Percentiles rank a stretch among this genome's conserved stretches.
Evolutionary conservation across 1,140 invertebrate species (phyloP).

Genomic region (Callitettix versicolor): DNA sequence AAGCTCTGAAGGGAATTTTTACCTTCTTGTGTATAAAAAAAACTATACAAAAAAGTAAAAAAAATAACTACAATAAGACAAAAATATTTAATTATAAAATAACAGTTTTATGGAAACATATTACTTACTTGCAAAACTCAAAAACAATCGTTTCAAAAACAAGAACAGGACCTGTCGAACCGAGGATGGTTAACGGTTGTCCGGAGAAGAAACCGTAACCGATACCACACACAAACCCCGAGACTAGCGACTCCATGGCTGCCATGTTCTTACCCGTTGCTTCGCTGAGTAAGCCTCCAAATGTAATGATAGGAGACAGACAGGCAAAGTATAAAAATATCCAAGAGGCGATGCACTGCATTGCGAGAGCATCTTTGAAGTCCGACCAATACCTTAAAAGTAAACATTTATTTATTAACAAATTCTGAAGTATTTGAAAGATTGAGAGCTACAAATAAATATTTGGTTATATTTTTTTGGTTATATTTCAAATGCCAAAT

Average conservation of each 20-base stretch:
- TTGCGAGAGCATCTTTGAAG: slow-evolving; percentile 78
- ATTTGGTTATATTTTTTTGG: no score
- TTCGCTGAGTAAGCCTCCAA: slow-evolving; percentile 87
- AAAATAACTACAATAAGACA: neutral
- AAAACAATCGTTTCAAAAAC: slow-evolving; percentile 97
- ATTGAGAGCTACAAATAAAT: no score
- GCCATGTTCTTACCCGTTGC: slow-evolving; percentile 95
- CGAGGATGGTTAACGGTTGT: slow-evolving; percentile 93
- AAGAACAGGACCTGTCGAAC: slow-evolving; percentile 94
- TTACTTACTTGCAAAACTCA: slow-evolving; percentile 77
- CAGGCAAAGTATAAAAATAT: slow-evolving; percentile 99
- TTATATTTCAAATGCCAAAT: no score
- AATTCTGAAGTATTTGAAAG: no score
- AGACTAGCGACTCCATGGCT: slow-evolving; percentile 93
- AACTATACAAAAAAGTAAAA: neutral
- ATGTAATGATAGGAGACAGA: slow-evolving; percentile 94
- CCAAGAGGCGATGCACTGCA: slow-evolving; percentile 93
- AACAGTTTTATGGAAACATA: slow-evolving; percentile 1
- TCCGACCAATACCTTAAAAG: slow-evolving; percentile 51
- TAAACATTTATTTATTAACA: neutral
- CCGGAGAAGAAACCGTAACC: slow-evolving; percentile 95
- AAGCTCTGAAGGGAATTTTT: no score
- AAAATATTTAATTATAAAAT: slow-evolving; percentile 21
- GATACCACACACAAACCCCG: slow-evolving; percentile 90
- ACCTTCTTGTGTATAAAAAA: neutral